A percentile compares a stretch with the other conserved stretches of the same genome.
These are phyloP conservation scores for Latrodectus elegans DNA, from an alignment of 2,888 invertebrate species.

Conservation along the genomic window DNA sequence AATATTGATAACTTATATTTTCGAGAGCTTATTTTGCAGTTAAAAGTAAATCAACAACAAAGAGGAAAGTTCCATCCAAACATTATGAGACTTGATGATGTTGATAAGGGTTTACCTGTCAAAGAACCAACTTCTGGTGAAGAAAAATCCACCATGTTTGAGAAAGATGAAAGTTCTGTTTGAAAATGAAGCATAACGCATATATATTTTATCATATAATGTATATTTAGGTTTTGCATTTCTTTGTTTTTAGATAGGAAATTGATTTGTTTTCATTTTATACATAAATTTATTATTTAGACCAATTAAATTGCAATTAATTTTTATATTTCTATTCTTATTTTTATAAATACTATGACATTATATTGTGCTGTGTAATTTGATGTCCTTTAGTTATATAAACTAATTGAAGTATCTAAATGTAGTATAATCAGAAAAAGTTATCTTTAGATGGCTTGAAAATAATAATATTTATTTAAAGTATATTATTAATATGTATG, in stretches of 20 bases:
- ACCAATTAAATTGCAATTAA: too few species aligned
- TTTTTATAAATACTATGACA: too few species aligned
- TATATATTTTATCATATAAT: too few species aligned
- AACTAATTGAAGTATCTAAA: too few species aligned
- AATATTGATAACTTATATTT: constrained; percentile 86
- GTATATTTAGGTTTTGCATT: too few species aligned
- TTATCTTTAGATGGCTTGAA: not conserved
- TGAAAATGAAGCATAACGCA: not conserved
- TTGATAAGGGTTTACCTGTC: constrained; percentile 29
- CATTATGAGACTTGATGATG: constrained; percentile 23
- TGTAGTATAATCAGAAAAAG: not conserved
- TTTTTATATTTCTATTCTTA: too few species aligned
- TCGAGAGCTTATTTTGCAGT: constrained; percentile 24
- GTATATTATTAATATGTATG: too few species aligned
- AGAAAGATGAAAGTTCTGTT: constrained; percentile 47
- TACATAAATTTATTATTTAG: too few species aligned
- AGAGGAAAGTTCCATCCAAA: not conserved
- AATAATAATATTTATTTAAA: not conserved
- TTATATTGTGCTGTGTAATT: too few species aligned
- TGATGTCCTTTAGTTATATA: too few species aligned
- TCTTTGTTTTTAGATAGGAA: too few species aligned
- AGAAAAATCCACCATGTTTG: not conserved
- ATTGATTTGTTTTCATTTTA: too few species aligned
- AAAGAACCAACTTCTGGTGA: not conserved
- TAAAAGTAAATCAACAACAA: not conserved